phyloP scores from a whole-genome alignment of 2,113 vertebrate genomes.

The Vulpes lagopus region DNA sequence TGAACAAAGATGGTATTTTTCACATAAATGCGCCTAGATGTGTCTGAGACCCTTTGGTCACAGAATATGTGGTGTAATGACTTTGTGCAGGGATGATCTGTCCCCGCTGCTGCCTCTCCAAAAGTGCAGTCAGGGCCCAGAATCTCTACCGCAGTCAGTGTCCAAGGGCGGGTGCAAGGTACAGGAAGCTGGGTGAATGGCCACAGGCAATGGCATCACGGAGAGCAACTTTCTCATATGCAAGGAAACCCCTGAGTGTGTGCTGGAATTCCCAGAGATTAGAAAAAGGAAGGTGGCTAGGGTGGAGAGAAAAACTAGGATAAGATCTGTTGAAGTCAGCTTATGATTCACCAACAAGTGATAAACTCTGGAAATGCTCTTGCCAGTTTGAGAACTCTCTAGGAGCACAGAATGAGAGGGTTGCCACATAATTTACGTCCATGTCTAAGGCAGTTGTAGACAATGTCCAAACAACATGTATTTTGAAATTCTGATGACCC shows the following conservation, averaged over 20 bases:
- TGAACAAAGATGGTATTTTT: neutral
- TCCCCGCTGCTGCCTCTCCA: too few species aligned
- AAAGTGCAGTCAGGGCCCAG: neutral
- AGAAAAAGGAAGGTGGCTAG: neutral
- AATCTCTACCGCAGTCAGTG: too few species aligned
- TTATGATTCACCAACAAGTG: neutral
- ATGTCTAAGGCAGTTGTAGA: neutral
- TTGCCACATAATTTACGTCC: neutral
- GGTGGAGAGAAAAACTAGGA: neutral
- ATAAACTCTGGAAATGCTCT: neutral
- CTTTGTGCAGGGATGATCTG: neutral
- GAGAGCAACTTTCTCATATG: neutral
- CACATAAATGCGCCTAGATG: neutral
- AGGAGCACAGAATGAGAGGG: neutral
- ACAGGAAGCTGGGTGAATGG: fast-evolving
- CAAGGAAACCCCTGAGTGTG: neutral
- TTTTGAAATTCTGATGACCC: neutral
- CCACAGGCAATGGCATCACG: fast-evolving
- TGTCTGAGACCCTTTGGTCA: neutral
- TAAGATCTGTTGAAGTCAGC: neutral
- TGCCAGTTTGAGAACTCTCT: neutral
- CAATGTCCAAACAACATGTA: neutral
- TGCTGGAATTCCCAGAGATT: neutral
- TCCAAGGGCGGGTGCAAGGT: neutral
- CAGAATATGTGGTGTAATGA: neutral